Percentiles rank a stretch among this genome's conserved stretches.
phyloP scores from a whole-genome alignment of 2,888 invertebrate genomes.

The Dascillus cervinus region DNA sequence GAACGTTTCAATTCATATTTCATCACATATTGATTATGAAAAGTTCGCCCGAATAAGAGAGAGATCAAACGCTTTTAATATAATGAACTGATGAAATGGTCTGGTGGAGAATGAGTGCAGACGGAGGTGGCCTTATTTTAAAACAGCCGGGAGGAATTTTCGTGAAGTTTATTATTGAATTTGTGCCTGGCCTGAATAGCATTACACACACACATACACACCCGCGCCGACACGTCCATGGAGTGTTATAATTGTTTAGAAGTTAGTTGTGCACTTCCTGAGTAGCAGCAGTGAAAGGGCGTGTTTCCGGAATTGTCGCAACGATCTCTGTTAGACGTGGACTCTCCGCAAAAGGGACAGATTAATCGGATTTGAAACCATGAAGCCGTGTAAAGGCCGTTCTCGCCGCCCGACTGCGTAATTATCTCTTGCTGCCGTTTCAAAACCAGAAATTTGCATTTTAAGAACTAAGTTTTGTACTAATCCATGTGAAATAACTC shows the following conservation, averaged over 20 bases:
- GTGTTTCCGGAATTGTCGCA: conserved; percentile 17
- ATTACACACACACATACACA: no score
- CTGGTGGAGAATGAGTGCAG: no score
- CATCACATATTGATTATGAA: no score
- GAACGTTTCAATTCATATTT: no score
- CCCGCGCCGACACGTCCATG: conserved; percentile 22
- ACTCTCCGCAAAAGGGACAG: conserved; percentile 26
- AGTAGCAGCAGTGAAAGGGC: conserved; percentile 15
- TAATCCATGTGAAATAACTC: conserved; percentile 20
- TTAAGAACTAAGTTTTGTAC: conserved; percentile 35
- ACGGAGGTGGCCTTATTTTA: no score
- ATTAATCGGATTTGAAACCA: conserved; percentile 43
- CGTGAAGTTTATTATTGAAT: conserved; percentile 20
- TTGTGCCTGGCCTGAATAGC: conserved; percentile 11
- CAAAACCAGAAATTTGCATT: conserved; percentile 38
- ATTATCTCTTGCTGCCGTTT: conserved; percentile 34
- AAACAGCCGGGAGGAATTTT: conserved; percentile 8
- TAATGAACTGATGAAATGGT: background rate
- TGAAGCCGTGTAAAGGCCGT: conserved; percentile 40
- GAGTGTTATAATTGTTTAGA: conserved; percentile 23
- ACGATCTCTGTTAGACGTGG: conserved; percentile 15
- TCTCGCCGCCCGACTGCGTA: conserved; percentile 36
- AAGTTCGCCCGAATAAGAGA: no score
- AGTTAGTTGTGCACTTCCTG: conserved; percentile 18
- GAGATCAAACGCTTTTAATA: no score